phyloP scores from a whole-genome alignment of 1,140 invertebrate species.

The Aricia agestis region DNA sequence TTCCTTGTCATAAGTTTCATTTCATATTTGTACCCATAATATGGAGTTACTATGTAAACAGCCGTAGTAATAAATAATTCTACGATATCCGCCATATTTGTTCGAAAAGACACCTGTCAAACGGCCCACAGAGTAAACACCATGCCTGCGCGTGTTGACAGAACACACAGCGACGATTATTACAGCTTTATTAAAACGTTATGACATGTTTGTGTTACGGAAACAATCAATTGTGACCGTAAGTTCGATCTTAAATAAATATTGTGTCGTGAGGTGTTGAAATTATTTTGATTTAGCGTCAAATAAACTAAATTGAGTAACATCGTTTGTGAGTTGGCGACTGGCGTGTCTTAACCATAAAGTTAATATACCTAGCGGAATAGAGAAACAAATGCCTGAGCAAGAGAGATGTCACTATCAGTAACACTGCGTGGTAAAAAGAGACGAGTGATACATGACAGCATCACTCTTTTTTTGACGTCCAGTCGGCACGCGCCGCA shows the following conservation, averaged over 20 bases:
- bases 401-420: too few species aligned
- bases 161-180: neutral
- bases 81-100: neutral
- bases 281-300: neutral
- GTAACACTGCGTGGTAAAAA: too few species aligned
- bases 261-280: neutral
- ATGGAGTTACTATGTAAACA: neutral
- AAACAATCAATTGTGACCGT: neutral
- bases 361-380: too few species aligned
- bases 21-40: too few species aligned
- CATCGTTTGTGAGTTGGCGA: too few species aligned
- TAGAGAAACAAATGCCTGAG: too few species aligned
- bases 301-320: too few species aligned
- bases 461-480: too few species aligned
- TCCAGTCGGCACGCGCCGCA: too few species aligned
- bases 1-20: too few species aligned
- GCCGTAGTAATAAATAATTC: neutral
- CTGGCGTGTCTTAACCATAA: too few species aligned
- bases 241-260: neutral
- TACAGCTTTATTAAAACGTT: constrained; percentile 1
- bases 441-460: too few species aligned
- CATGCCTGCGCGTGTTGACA: neutral
- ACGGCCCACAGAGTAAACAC: neutral
- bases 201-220: neutral
- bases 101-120: constrained; percentile 2